Conservation (phyloP, 1,140 invertebrate species). For the Dreissena rostriformis region DNA sequence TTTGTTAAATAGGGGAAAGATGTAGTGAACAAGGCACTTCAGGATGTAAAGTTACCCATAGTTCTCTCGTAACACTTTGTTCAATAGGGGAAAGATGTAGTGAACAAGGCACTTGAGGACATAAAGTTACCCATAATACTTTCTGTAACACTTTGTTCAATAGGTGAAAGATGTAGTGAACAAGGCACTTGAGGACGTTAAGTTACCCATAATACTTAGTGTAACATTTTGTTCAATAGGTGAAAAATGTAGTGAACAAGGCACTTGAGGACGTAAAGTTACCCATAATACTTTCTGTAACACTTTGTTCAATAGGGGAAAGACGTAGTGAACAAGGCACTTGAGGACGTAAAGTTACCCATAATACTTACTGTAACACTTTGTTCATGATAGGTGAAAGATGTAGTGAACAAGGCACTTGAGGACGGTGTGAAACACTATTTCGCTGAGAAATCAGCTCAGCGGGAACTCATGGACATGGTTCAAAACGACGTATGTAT, state of each 20-base stretch:
- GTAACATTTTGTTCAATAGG: conserved; percentile 20
- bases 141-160: too few relatives aligned
- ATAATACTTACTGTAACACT: too few relatives aligned
- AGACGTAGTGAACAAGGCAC: conserved; percentile 53
- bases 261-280: conserved; percentile 55
- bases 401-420: conserved; percentile 58
- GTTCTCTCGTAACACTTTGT: too few relatives aligned
- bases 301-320: too few relatives aligned
- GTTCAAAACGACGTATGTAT: conserved; percentile 71
- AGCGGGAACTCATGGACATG: conserved; percentile 69
- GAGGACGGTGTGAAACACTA: conserved; percentile 55
- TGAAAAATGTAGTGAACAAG: conserved; percentile 56
- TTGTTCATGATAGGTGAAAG: conserved; percentile 49
- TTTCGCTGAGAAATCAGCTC: conserved; percentile 37
- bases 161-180: conserved; percentile 60
- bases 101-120: conserved; percentile 54
- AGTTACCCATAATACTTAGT: too few relatives aligned
- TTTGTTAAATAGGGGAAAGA: conserved; percentile 51
- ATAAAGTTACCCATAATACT: too few relatives aligned
- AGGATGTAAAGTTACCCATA: too few relatives aligned
- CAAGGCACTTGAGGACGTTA: conserved; percentile 53
- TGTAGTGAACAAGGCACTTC: conserved; percentile 56
- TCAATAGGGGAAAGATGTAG: conserved; percentile 59
- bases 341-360: too few relatives aligned
- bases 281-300: too few relatives aligned